Base-by-base conservation (phyloP, 2,113 vertebrate genomes). In the Hippocampus guttulatus region DNA sequence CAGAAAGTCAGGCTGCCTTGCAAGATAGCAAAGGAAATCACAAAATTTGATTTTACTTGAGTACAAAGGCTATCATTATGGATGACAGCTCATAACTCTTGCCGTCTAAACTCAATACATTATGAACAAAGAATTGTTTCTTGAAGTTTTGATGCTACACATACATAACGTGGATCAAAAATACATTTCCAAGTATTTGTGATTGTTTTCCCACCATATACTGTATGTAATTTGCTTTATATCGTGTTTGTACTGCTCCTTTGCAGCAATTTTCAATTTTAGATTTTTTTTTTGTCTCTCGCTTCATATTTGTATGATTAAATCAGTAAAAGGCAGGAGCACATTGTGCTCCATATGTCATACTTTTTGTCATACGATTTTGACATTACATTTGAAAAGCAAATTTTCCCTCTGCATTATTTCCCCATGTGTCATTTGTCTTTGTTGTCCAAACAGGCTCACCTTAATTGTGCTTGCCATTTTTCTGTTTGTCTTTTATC, bases 51-150 rank as follows among this genome's bases (percentile, higher is more conserved):
- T 73, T 57, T 58, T 23, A 49, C 55, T 67, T 0, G 21, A 65
- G 65, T 5, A 73, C 51, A 71, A 47, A 70, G 40, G 67, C 71
- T 74, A 64, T 76, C 78, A 82, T 74, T 33, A 77, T 30, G 61
- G 72, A 45, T 83, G 82, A 78, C 79, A 86, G 52, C 62, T 87
- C 70, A 83, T 76, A 77, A 65, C 40, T 81, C 62, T 68, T 61
- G 64, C 64, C 41, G 55, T 69, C 16, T 41, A 80, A 83, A 82
- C 57, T 43, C 71, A 70, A 84, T 75, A 72, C 78, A 81, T 81
- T 78, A 77, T 63, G 75, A 57, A 67, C 41, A 65, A 63, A 77
- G 58, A 72, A 76, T 62, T 49, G 40, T 79, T 78, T 71, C 65
- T 62, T 80, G 15, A 49, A 14, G 62, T 67, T 75, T 27, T 72